Percentiles rank a stretch among this genome's conserved stretches.
These are phyloP conservation scores for Turritopsis rubra DNA, from an alignment of 30 jellyfish, hydroid and myxozoan genomes.

Conservation along the genomic window DNA sequence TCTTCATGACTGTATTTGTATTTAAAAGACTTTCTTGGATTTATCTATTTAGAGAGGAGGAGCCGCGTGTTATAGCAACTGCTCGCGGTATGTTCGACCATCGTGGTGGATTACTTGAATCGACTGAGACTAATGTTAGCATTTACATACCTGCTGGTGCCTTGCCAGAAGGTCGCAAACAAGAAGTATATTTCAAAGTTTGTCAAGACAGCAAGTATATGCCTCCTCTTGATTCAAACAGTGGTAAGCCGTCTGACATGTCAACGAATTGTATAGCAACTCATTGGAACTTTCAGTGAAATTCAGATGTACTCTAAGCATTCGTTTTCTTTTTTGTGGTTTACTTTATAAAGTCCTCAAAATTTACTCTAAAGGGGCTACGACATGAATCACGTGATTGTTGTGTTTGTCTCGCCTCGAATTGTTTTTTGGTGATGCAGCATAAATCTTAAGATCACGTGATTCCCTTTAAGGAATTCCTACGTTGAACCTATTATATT, in stretches of 20 bases:
- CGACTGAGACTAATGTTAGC: slow-evolving; percentile 94
- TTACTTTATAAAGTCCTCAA: too few relatives aligned
- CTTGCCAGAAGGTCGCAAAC: slow-evolving; percentile 82
- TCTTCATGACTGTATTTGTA: too few relatives aligned
- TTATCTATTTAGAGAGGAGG: slow-evolving; percentile 52
- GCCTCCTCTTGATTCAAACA: slow-evolving; percentile 90
- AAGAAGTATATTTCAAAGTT: slow-evolving; percentile 90
- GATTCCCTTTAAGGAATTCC: too few relatives aligned
- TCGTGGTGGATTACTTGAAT: slow-evolving; percentile 94
- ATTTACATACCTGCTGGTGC: slow-evolving; percentile 97
- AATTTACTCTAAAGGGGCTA: too few relatives aligned
- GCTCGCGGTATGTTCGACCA: slow-evolving; percentile 95
- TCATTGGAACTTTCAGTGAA: neutral
- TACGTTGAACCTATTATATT: neutral
- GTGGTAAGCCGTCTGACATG: slow-evolving; percentile 39
- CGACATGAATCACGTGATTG: too few relatives aligned
- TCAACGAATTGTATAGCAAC: neutral
- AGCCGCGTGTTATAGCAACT: slow-evolving; percentile 89
- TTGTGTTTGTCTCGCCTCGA: too few relatives aligned
- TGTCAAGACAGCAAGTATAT: slow-evolving; percentile 91
- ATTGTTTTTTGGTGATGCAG: too few relatives aligned
- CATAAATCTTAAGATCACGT: too few relatives aligned
- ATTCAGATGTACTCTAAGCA: too few relatives aligned
- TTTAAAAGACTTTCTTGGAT: neutral
- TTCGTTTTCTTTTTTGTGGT: too few relatives aligned